Percentiles rank a stretch among this genome's conserved stretches.
Conservation (phyloP, 1,140 invertebrate species). For the Magallana angulata region DNA sequence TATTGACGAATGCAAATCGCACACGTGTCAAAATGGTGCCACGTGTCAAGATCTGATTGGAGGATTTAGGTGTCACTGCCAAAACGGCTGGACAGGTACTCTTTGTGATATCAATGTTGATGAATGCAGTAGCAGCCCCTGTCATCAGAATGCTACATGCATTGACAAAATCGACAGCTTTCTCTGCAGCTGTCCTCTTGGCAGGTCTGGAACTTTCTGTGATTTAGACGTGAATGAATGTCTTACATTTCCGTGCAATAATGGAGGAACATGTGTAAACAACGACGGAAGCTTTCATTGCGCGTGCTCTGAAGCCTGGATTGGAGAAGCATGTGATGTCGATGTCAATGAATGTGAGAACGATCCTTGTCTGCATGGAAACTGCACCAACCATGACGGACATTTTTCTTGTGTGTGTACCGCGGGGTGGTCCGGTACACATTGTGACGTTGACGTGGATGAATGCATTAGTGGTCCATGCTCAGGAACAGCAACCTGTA, state of each 20-base stretch:
- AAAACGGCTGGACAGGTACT: constrained; percentile 82
- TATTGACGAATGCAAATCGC: constrained; percentile 1
- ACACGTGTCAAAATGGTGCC: constrained; percentile 52
- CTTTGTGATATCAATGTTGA: constrained; percentile 46
- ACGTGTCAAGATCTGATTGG: constrained; percentile 55
- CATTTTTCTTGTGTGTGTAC: constrained; percentile 41
- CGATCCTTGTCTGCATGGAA: constrained; percentile 27
- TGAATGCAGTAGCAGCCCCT: constrained; percentile 54
- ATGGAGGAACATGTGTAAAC: constrained; percentile 67
- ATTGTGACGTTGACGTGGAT: constrained; percentile 41
- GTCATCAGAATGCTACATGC: constrained; percentile 69
- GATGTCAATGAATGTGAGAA: constrained; percentile 43
- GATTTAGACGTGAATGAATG: constrained; percentile 66
- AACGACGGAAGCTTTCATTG: constrained; percentile 59
- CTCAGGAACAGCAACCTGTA: constrained; percentile 17
- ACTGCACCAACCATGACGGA: constrained; percentile 25
- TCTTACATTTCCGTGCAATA: constrained; percentile 64
- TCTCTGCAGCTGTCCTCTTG: constrained; percentile 94
- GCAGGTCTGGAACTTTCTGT: constrained; percentile 95
- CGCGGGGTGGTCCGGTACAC: constrained; percentile 3
- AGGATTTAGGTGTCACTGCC: constrained; percentile 58
- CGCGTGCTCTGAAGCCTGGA: constrained; percentile 50
- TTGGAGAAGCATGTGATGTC: constrained; percentile 65
- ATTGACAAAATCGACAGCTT: constrained; percentile 80
- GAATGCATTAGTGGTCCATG: constrained; percentile 41